Evolutionary conservation across 2,888 invertebrate species (phyloP).

Genomic region (Tineola bisselliella): DNA sequence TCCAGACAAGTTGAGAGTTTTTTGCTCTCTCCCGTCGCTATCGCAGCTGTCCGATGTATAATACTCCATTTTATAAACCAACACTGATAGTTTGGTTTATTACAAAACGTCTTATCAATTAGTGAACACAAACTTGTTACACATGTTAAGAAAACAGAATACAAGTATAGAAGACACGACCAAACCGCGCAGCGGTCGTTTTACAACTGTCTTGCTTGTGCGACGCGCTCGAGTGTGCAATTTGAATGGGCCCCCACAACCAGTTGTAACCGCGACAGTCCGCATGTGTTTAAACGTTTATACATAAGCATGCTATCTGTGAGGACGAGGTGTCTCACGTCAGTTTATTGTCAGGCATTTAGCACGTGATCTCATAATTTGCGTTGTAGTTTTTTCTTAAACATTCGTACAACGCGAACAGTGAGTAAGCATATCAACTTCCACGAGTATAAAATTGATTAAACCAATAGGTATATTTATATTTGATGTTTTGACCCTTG

Average conservation of each 20-base stretch:
- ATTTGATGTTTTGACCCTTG: too few relatives aligned
- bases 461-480: too few relatives aligned
- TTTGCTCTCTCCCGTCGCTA: conserved; percentile 76
- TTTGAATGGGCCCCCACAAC: neutral
- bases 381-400: too few relatives aligned
- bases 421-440: too few relatives aligned
- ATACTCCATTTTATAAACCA: conserved; percentile 74
- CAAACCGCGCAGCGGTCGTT: neutral
- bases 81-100: neutral
- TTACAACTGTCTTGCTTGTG: neutral
- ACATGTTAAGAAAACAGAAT: neutral
- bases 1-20: conserved; percentile 73
- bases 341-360: neutral
- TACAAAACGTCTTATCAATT: neutral
- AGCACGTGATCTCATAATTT: neutral
- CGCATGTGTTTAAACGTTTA: neutral
- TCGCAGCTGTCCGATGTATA: conserved; percentile 88
- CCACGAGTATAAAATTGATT: too few relatives aligned
- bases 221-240: neutral
- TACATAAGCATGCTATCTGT: neutral
- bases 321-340: neutral
- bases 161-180: neutral
- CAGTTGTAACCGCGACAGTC: neutral
- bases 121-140: neutral
- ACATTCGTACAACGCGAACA: too few relatives aligned